Conservation (phyloP, 2,888 invertebrate species). For the Byasa hedistus region DNA sequence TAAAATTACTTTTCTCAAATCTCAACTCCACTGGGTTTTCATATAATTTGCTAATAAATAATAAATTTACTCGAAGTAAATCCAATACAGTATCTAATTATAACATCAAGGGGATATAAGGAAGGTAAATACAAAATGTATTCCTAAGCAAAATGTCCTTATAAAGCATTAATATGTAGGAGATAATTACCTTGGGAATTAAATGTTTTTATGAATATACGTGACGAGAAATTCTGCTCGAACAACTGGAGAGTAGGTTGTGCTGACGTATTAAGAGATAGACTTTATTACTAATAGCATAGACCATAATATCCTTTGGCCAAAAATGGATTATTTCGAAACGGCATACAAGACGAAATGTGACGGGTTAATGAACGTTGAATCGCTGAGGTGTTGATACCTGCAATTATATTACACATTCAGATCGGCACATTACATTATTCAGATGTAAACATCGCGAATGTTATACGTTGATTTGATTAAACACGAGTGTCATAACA, state of each 20-base stretch:
- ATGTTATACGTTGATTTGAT: conserved; percentile 12
- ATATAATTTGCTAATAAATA: too few species aligned
- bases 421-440: neutral
- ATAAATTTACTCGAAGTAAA: too few species aligned
- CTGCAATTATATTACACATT: conserved; percentile 27
- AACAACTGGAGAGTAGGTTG: conserved; percentile 22
- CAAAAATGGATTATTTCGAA: neutral
- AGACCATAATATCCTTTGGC: conserved; percentile 30
- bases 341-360: conserved; percentile 21
- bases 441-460: neutral
- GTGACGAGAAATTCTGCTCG: conserved; percentile 35
- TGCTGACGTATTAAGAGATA: conserved; percentile 22
- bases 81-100: neutral
- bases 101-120: neutral
- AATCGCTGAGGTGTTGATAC: conserved; percentile 30
- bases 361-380: conserved; percentile 31
- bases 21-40: too few species aligned
- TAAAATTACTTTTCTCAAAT: too few species aligned
- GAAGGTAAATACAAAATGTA: conserved; percentile 6
- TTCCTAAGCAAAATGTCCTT: conserved; percentile 26
- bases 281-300: conserved; percentile 31
- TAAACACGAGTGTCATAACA: conserved; percentile 9
- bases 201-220: conserved; percentile 37
- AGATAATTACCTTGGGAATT: conserved; percentile 37
- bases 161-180: conserved; percentile 30